Percentiles rank a stretch among this genome's conserved stretches.
Evolutionary conservation across 2,888 invertebrate genomes (phyloP).

Genomic region (Tridacna gigas): DNA sequence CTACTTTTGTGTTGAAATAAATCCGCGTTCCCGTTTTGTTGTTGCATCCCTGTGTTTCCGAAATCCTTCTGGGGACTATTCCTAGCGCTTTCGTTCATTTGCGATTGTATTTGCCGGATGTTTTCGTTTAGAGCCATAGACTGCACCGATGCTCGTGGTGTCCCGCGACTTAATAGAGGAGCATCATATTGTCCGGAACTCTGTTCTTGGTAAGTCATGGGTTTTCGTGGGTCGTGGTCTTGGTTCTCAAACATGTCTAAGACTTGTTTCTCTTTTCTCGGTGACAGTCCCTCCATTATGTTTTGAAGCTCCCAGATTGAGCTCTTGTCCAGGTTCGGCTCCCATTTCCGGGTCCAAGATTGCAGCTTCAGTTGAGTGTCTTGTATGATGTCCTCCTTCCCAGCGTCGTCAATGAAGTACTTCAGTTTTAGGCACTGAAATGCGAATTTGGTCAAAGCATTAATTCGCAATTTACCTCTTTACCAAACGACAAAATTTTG

Average conservation of each 20-base stretch:
- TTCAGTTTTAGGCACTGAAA: conserved; percentile 43
- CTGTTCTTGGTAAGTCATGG: conserved; percentile 1
- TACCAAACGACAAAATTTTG: no score
- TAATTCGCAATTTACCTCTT: no score
- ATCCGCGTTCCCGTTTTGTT: background rate
- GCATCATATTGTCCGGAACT: background rate
- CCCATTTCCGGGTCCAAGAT: conserved; percentile 41
- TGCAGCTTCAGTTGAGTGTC: conserved; percentile 27
- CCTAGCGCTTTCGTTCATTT: conserved; percentile 12
- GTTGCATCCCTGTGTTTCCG: background rate
- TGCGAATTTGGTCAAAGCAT: no score
- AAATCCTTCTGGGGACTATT: conserved; percentile 9
- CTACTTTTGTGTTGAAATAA: background rate
- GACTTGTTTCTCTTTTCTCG: conserved; percentile 3
- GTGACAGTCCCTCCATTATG: conserved; percentile 30
- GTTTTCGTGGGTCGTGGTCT: background rate
- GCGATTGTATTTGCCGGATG: background rate
- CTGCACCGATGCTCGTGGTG: background rate
- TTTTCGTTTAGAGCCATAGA: conserved; percentile 1
- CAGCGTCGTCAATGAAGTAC: conserved; percentile 39
- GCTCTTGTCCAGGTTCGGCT: conserved; percentile 28
- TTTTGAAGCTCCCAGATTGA: conserved; percentile 35
- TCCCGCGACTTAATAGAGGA: background rate
- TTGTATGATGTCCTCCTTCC: conserved; percentile 34
- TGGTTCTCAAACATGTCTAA: conserved; percentile 16